Evolutionary conservation across 1,140 invertebrate genomes (phyloP).

Genomic region (Radopholus similis): DNA sequence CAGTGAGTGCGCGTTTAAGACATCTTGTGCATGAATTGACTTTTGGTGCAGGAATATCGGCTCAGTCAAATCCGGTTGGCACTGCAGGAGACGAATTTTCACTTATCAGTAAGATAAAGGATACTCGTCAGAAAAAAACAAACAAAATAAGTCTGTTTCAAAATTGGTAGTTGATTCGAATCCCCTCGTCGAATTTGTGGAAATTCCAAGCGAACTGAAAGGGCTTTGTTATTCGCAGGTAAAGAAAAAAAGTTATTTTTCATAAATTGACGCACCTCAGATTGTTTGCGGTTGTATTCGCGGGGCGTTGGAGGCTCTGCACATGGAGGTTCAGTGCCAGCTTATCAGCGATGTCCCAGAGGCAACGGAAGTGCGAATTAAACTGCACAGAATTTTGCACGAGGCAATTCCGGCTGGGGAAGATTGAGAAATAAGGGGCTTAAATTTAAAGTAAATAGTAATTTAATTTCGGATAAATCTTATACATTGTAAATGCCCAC

Average conservation of each 20-base stretch:
- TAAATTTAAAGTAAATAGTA: constrained; percentile 7
- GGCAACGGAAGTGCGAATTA: constrained; percentile 90
- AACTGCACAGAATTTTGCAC: constrained; percentile 89
- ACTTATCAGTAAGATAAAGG: too few species aligned
- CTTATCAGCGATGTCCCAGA: constrained; percentile 86
- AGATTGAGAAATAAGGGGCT: constrained; percentile 65
- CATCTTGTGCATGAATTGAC: constrained; percentile 61
- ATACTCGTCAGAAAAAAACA: too few species aligned
- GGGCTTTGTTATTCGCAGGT: constrained; percentile 81
- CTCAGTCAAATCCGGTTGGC: constrained; percentile 66
- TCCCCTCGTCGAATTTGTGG: constrained; percentile 95
- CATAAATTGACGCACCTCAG: constrained; percentile 11
- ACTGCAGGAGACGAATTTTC: constrained; percentile 85
- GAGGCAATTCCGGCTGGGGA: constrained; percentile 96
- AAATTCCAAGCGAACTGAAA: constrained; percentile 81
- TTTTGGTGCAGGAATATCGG: constrained; percentile 76
- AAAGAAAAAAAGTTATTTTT: not conserved
- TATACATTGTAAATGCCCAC: not conserved
- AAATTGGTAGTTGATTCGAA: constrained; percentile 89
- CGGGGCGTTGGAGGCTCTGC: constrained; percentile 98
- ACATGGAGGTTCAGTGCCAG: constrained; percentile 70
- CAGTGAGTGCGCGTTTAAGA: constrained; percentile 5
- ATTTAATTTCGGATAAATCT: not conserved
- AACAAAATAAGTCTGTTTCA: too few species aligned
- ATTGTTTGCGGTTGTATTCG: constrained; percentile 85